Conservation (phyloP, 2,888 invertebrate genomes). For the Drepanosiphum platanoidis region DNA sequence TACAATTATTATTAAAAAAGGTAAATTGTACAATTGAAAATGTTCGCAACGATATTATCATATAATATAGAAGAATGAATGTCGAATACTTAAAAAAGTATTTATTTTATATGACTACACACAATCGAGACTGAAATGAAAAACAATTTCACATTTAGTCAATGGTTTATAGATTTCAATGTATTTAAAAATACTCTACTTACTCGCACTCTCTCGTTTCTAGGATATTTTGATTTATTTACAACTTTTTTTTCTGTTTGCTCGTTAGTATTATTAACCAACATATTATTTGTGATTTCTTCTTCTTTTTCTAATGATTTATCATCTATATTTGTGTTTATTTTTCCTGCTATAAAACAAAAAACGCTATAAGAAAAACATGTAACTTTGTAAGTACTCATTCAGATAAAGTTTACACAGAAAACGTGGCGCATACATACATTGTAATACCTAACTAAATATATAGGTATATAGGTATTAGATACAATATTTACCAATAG, state of each 20-base stretch:
- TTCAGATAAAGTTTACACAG: too few species aligned
- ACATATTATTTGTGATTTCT: slow-evolving; percentile 4
- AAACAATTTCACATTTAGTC: neutral
- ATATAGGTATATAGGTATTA: too few species aligned
- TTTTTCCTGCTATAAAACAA: neutral
- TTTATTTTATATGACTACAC: slow-evolving; percentile 21
- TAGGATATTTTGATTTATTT: slow-evolving; percentile 56
- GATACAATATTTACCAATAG: too few species aligned
- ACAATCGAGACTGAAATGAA: slow-evolving; percentile 54
- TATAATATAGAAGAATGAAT: neutral
- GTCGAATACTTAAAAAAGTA: too few species aligned
- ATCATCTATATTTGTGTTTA: neutral
- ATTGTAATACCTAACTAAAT: too few species aligned
- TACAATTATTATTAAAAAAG: neutral
- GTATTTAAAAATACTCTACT: too few species aligned
- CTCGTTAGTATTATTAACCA: neutral
- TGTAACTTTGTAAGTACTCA: too few species aligned
- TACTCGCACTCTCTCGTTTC: slow-evolving; percentile 43
- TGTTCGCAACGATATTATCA: too few species aligned
- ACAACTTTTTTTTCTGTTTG: slow-evolving; percentile 4
- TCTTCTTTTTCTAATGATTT: slow-evolving; percentile 5
- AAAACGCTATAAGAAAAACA: too few species aligned
- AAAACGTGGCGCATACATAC: too few species aligned
- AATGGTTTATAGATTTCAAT: too few species aligned
- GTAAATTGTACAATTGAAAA: neutral